phyloP scores from a whole-genome alignment of 2,888 invertebrate species.

The Leptodirus hochenwartii region DNA sequence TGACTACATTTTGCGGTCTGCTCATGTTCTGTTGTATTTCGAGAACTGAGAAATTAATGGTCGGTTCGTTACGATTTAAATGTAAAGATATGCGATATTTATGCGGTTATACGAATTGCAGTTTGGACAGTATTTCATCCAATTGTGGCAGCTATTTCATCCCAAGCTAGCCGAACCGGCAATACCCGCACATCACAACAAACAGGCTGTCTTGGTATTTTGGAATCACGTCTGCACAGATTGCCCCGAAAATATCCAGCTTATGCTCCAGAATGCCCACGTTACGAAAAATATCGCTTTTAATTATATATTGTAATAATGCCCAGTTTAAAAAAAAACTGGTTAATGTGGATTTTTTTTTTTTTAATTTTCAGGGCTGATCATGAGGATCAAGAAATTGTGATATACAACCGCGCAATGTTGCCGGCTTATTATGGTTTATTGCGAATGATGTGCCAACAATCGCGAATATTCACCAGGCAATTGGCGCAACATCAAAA shows the following conservation, averaged over 20 bases:
- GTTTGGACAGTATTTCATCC: slow-evolving; percentile 84
- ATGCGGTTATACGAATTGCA: too few relatives aligned
- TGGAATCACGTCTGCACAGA: slow-evolving; percentile 89
- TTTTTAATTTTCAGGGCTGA: slow-evolving; percentile 48
- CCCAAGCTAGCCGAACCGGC: slow-evolving; percentile 87
- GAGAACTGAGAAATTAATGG: slow-evolving; percentile 83
- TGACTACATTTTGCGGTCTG: slow-evolving; percentile 83
- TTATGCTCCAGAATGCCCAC: slow-evolving; percentile 70
- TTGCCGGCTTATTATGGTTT: slow-evolving; percentile 84
- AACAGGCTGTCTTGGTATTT: slow-evolving; percentile 79
- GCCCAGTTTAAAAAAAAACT: not conserved
- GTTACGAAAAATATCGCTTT: slow-evolving; percentile 90
- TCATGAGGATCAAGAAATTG: slow-evolving; percentile 91
- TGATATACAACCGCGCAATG: slow-evolving; percentile 86
- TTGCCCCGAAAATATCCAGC: slow-evolving; percentile 81
- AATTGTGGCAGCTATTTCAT: slow-evolving; percentile 88
- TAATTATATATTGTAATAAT: slow-evolving; percentile 80
- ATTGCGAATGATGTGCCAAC: slow-evolving; percentile 76
- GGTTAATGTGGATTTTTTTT: slow-evolving; percentile 1
- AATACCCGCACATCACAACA: slow-evolving; percentile 88
- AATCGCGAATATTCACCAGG: slow-evolving; percentile 69
- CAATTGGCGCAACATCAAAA: slow-evolving; percentile 85
- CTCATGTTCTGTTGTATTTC: slow-evolving; percentile 84
- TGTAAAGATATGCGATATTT: too few relatives aligned
- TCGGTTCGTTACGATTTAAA: slow-evolving; percentile 25